A percentile compares a stretch with the other conserved stretches of the same genome.
Evolutionary conservation across 2,888 invertebrate species (phyloP).

Genomic region (Trachelus troglodyta): DNA sequence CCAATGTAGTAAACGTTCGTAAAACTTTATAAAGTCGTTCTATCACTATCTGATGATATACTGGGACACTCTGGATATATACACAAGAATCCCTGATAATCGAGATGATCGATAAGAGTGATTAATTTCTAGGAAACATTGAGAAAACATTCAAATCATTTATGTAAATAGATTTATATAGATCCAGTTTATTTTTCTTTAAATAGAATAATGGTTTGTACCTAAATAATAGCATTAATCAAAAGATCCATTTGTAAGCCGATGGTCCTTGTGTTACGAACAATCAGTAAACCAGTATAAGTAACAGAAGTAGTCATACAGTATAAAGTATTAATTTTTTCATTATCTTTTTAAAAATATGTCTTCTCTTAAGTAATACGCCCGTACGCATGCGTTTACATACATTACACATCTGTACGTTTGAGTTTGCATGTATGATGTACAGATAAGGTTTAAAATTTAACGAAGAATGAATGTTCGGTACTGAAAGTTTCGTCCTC

Average conservation of each 20-base stretch:
- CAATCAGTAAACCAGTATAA: no score
- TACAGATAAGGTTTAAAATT: not conserved
- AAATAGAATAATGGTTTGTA: no score
- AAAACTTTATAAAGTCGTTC: not conserved
- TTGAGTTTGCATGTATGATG: not conserved
- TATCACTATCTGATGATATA: not conserved
- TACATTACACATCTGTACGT: not conserved
- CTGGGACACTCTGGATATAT: no score
- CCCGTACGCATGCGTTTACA: not conserved
- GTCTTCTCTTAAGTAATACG: not conserved
- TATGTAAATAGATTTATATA: not conserved
- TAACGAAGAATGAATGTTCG: not conserved
- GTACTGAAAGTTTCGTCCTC: not conserved
- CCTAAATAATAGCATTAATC: no score
- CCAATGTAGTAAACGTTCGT: not conserved
- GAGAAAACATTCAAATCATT: not conserved
- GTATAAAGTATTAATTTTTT: no score
- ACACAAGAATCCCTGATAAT: no score
- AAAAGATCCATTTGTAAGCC: no score
- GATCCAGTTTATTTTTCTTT: not conserved
- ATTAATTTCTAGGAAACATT: not conserved
- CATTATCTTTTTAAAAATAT: no score
- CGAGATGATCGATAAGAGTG: no score
- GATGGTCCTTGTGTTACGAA: no score
- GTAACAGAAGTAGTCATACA: no score